Conservation (phyloP, 2,888 invertebrate species). For the Papilio elwesi region DNA sequence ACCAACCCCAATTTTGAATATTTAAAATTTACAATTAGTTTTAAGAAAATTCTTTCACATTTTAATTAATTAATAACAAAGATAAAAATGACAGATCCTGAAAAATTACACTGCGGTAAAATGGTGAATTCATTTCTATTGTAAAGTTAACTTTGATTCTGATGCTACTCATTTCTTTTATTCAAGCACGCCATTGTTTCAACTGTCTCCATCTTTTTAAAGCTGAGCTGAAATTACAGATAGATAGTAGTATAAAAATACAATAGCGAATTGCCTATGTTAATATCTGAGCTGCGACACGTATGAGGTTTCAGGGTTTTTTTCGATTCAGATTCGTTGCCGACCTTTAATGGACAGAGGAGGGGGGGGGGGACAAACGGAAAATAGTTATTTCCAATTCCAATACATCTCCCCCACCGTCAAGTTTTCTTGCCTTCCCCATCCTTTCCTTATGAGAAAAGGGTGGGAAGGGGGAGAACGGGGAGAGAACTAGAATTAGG, state of each 20-base stretch:
- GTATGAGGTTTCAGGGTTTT: background rate
- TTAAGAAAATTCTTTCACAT: background rate
- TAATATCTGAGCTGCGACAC: conserved; percentile 11
- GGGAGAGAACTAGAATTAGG: no score
- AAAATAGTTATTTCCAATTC: no score
- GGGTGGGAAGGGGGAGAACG: no score
- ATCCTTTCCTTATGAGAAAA: no score
- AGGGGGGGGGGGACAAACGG: no score
- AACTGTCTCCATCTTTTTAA: conserved; percentile 28
- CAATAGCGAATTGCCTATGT: conserved; percentile 18
- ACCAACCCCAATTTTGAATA: no score
- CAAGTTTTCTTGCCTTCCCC: no score
- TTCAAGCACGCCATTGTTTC: conserved; percentile 34
- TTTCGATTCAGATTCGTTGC: no score
- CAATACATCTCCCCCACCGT: no score
- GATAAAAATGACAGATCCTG: background rate
- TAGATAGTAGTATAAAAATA: conserved; percentile 17
- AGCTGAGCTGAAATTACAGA: conserved; percentile 27
- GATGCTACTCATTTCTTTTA: conserved; percentile 38
- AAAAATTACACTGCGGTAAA: conserved; percentile 31
- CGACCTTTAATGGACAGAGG: no score
- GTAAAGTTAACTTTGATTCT: conserved; percentile 32
- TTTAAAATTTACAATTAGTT: no score
- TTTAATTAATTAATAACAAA: conserved; percentile 12
- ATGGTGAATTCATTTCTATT: conserved; percentile 33